phyloP scores from a whole-genome alignment of 2,797 vertebrate species.

The Muraenolepis orangiensis region DNA sequence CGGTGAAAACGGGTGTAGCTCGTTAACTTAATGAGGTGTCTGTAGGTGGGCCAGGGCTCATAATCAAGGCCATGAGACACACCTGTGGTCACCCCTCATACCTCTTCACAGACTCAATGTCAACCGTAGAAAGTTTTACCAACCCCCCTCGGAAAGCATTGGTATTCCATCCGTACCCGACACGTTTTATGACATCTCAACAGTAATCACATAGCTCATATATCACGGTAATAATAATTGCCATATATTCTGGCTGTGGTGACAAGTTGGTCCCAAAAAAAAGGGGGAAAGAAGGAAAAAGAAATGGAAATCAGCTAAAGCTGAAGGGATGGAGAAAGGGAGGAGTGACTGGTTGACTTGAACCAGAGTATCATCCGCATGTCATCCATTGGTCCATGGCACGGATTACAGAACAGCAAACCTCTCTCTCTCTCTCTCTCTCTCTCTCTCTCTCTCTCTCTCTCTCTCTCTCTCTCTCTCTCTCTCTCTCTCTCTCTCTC shows the following conservation, averaged over 20 bases:
- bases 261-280: neutral
- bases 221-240: neutral
- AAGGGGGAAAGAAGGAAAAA: neutral
- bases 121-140: neutral
- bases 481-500: neutral
- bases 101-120: neutral
- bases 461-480: neutral
- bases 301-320: neutral
- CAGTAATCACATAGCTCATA: neutral
- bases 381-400: neutral
- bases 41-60: too few species aligned
- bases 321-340: neutral
- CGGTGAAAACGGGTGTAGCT: neutral
- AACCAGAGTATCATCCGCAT: slow-evolving; percentile 12
- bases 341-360: slow-evolving; percentile 3
- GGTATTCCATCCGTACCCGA: neutral
- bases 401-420: neutral
- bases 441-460: neutral
- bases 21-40: too few species aligned
- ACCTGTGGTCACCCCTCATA: too few species aligned
- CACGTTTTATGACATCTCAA: neutral
- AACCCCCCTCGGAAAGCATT: neutral
- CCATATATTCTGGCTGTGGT: neutral
- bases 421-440: neutral
- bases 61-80: too few species aligned